These are phyloP conservation scores for Notoglanidium macrostoma DNA, from an alignment of 2,797 vertebrate genomes.

Conservation along the genomic window DNA sequence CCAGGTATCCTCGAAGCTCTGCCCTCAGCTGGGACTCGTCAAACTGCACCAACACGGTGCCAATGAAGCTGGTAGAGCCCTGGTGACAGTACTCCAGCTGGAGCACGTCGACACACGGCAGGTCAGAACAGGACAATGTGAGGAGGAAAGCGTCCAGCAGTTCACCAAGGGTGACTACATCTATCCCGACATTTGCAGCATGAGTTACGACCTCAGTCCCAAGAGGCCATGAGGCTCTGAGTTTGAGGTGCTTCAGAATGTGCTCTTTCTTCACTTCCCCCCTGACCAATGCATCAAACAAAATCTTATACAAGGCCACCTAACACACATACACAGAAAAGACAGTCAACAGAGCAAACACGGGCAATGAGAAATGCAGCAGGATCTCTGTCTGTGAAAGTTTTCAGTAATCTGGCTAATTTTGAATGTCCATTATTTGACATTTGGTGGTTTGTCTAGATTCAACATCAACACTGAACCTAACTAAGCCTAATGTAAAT, in stretches of 20 bases:
- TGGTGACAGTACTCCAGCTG: slow-evolving; percentile 76
- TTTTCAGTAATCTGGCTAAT: background rate
- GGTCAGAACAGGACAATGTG: slow-evolving; percentile 66
- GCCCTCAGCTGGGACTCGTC: slow-evolving; percentile 62
- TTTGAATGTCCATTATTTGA: background rate
- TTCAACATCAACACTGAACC: background rate
- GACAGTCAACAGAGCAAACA: background rate
- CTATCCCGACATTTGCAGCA: slow-evolving; percentile 62
- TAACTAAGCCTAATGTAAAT: background rate
- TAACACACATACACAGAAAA: slow-evolving; percentile 46
- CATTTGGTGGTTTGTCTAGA: background rate
- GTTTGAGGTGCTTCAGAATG: slow-evolving; percentile 63
- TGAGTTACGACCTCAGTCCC: slow-evolving; percentile 64
- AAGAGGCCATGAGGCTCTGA: slow-evolving; percentile 63
- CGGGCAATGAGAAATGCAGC: background rate
- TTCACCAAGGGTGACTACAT: slow-evolving; percentile 64
- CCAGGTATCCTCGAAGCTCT: slow-evolving; percentile 63
- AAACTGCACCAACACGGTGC: slow-evolving; percentile 64
- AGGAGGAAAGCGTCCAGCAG: slow-evolving; percentile 70
- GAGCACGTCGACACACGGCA: slow-evolving; percentile 69
- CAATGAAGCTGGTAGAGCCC: slow-evolving; percentile 62
- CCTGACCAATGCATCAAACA: slow-evolving; percentile 76
- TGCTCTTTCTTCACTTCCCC: slow-evolving; percentile 65
- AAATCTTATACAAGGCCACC: slow-evolving; percentile 74
- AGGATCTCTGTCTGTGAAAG: background rate